Conservation (phyloP, 2,888 invertebrate species). For the Drosophila rellima region DNA sequence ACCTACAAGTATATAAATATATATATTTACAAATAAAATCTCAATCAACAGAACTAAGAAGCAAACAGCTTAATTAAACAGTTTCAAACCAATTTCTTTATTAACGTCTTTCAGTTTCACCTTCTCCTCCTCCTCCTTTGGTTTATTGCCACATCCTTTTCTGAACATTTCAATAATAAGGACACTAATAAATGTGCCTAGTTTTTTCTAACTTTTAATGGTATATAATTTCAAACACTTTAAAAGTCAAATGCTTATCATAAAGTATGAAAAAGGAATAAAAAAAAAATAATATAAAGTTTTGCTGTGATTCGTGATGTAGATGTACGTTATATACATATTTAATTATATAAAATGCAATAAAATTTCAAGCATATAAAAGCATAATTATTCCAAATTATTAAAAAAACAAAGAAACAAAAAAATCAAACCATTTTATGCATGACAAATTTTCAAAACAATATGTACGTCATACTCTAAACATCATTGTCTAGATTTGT, state of each 20-base stretch:
- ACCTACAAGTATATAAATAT: conserved; percentile 66
- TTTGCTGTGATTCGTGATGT: conserved; percentile 84
- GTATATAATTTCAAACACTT: conserved; percentile 38
- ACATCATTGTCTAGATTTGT: conserved; percentile 68
- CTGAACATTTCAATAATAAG: conserved; percentile 32
- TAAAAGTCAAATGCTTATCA: conserved; percentile 60
- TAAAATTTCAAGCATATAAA: conserved; percentile 66
- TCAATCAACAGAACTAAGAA: conserved; percentile 72
- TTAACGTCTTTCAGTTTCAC: conserved; percentile 29
- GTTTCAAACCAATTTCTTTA: conserved; percentile 35
- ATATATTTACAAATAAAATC: conserved; percentile 63
- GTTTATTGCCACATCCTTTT: conserved; percentile 38
- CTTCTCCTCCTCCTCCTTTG: conserved; percentile 13
- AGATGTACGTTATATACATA: conserved; percentile 84
- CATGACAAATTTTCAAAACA: conserved; percentile 70
- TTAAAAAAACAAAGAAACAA: conserved; percentile 46
- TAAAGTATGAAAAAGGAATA: conserved; percentile 57
- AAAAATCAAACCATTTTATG: conserved; percentile 67
- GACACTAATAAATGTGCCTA: conserved; percentile 30
- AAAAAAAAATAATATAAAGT: conserved; percentile 80
- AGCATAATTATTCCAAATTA: conserved; percentile 76
- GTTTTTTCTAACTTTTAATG: conserved; percentile 22
- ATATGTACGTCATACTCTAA: conserved; percentile 73
- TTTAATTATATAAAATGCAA: conserved; percentile 80
- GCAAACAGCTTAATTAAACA: conserved; percentile 42